Evolutionary conservation across 2,888 invertebrate genomes (phyloP).

Genomic region (Synanthedon tipuliformis): DNA sequence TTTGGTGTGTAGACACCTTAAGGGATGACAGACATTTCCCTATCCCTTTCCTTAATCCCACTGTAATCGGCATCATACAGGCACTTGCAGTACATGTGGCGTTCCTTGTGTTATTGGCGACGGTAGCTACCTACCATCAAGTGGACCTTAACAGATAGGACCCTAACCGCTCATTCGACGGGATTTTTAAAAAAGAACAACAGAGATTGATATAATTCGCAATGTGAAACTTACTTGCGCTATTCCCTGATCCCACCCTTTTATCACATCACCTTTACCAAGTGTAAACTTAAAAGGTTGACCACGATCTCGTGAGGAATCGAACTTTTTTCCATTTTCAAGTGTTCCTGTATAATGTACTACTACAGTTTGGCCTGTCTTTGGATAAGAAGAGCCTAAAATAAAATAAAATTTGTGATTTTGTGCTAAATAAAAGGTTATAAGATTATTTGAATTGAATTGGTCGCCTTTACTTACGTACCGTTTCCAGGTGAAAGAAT

Average conservation of each 20-base stretch:
- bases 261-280: slow-evolving; percentile 97
- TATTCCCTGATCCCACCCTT: slow-evolving; percentile 97
- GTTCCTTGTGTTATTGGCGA: no score
- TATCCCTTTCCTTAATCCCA: no score
- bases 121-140: no score
- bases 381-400: slow-evolving; percentile 89
- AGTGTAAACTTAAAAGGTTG: slow-evolving; percentile 94
- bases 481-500: slow-evolving; percentile 54
- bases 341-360: slow-evolving; percentile 97
- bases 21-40: no score
- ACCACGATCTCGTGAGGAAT: slow-evolving; percentile 95
- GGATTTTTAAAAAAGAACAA: neutral
- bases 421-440: neutral
- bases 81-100: no score
- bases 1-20: no score
- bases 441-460: neutral
- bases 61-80: no score
- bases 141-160: no score
- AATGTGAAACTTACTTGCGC: slow-evolving; percentile 73
- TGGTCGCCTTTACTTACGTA: slow-evolving; percentile 11
- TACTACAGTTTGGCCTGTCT: slow-evolving; percentile 93
- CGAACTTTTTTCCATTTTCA: slow-evolving; percentile 90
- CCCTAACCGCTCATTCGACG: no score
- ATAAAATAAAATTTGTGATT: neutral
- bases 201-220: neutral